Evolutionary conservation across 2,888 invertebrate genomes (phyloP), one percentile per base, ranked within the genome.

Genomic region (Platynereis dumerilii): DNA sequence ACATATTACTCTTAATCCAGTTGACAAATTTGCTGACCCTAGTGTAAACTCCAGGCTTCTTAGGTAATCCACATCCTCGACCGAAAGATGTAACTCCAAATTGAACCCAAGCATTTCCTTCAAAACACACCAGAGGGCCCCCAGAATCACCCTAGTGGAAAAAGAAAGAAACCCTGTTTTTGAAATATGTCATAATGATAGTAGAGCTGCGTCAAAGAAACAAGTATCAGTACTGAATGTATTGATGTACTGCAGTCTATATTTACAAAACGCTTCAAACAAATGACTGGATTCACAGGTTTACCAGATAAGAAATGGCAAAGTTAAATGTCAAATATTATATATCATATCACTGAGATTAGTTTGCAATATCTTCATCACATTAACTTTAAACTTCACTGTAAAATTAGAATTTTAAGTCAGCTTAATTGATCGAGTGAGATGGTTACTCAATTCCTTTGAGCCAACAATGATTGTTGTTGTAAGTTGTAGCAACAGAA

Each of bases 61-160:
- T 64, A 2, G 69, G 64, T 34, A 70, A 53, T 7, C 69, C 71
- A 45, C 72, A 72, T 1, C 72, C 71, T 20, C 71, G 24, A 24
- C 71, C 71, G 57, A 72, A 72, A 45, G 71, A 69, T 54, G 71
- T 72, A 27, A 72, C 58, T 27, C 72, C 72, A 12, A 59, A 61
- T 54, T 72, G 72, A 3, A 71, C 63, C 70, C 70, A 72, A 22
- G 58, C 58, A 29, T 54, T 39, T 26, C 59, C 61, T 55, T 64
- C 34, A 58, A 63, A 72, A 44, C 72, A 72, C 44, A 72, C 66
- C 44, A 72, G 58, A 0, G 72, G 72, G 20, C 72, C 72, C 20
- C 72, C 72, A 17, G 67, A 67, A 42, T 72, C 72, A 12, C 72
- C 72, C 72, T 72, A 60, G 15, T 57, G 22, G 24, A 27, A 44